Percentiles rank a stretch among this genome's conserved stretches.
Conservation (phyloP, 2,113 vertebrate genomes). For the Guaruba guarouba region DNA sequence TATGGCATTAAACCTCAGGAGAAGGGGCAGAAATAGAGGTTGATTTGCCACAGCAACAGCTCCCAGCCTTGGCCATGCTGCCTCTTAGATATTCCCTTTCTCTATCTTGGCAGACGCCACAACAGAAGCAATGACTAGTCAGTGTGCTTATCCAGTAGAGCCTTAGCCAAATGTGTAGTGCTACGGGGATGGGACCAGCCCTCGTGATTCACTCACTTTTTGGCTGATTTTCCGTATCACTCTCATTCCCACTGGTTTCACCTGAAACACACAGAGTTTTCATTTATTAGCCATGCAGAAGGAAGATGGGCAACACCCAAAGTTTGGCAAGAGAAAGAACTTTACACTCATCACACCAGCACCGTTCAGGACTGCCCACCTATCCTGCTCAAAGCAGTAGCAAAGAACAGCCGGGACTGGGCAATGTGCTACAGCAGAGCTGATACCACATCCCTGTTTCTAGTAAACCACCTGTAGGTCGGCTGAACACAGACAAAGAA, state of each 20-base stretch:
- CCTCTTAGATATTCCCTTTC: not conserved
- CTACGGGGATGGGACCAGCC: slow-evolving; percentile 39
- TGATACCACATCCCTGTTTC: not conserved
- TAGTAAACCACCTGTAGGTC: not conserved
- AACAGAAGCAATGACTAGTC: not conserved
- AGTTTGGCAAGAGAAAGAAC: not conserved
- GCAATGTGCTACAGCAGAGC: not conserved
- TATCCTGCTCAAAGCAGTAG: not conserved
- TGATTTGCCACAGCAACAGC: not conserved
- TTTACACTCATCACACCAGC: not conserved
- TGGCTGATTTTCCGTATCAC: slow-evolving; percentile 86
- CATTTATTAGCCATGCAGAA: slow-evolving; percentile 1
- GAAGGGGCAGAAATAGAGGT: not conserved
- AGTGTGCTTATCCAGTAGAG: not conserved
- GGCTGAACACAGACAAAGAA: not conserved
- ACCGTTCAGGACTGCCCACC: not conserved
- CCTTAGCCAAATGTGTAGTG: not conserved
- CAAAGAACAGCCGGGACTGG: not conserved
- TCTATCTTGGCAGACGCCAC: not conserved
- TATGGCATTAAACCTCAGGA: not conserved
- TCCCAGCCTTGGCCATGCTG: not conserved
- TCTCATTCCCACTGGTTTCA: slow-evolving; percentile 93
- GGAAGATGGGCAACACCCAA: slow-evolving; percentile 25
- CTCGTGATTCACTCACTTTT: slow-evolving; percentile 85
- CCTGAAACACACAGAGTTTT: slow-evolving; percentile 77